Conservation (phyloP, 2,888 invertebrate species). For the Cactoblastis cactorum region DNA sequence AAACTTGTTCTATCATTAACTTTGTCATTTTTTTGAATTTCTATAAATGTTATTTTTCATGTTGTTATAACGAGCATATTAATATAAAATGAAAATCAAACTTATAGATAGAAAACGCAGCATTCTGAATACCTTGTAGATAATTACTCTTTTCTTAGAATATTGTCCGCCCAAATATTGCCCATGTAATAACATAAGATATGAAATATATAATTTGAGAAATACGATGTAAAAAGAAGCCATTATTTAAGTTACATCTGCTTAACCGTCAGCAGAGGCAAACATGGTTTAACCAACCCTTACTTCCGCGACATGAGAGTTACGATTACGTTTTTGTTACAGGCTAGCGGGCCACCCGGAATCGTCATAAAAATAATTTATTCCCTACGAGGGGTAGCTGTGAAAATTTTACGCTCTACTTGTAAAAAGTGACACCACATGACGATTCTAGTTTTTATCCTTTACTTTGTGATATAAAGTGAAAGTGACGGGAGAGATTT, state of each 20-base stretch:
- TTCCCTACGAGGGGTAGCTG: conserved; percentile 65
- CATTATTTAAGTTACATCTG: conserved; percentile 48
- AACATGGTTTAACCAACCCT: conserved; percentile 57
- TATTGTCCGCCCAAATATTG: too few relatives aligned
- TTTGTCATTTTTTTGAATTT: too few relatives aligned
- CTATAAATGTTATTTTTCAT: too few relatives aligned
- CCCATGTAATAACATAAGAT: neutral
- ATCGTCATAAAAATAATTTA: conserved; percentile 73
- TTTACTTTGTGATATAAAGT: conserved; percentile 36
- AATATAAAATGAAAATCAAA: too few relatives aligned
- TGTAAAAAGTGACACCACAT: conserved; percentile 68
- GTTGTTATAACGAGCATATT: too few relatives aligned
- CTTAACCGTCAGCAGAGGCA: conserved; percentile 41
- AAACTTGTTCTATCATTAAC: too few relatives aligned
- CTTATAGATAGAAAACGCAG: too few relatives aligned
- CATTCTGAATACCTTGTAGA: too few relatives aligned
- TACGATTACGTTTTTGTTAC: conserved; percentile 60
- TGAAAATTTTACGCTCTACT: conserved; percentile 65
- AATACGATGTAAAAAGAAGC: conserved; percentile 10
- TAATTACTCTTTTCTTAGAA: too few relatives aligned
- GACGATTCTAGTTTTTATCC: conserved; percentile 48
- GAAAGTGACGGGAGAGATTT: conserved; percentile 40
- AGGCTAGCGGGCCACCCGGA: conserved; percentile 65
- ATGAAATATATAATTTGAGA: neutral
- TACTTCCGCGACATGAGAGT: conserved; percentile 60